Evolutionary conservation across 2,113 vertebrate genomes (phyloP), one percentile per base, ranked within the genome.

Genomic region (Pedetes capensis): DNA sequence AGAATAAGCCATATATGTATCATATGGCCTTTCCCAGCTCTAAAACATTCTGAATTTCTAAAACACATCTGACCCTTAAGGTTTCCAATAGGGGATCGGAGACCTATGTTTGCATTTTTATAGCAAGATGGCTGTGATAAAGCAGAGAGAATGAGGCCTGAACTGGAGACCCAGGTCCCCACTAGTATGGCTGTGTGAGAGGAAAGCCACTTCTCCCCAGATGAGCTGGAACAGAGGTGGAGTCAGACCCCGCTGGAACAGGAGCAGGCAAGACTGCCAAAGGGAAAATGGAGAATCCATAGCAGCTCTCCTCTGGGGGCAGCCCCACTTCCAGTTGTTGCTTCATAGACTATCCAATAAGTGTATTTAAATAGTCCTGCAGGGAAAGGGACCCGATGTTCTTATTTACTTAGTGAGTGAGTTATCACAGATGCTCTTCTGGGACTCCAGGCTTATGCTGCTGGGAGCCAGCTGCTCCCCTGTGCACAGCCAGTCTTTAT

Each of bases 111-210:
- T 84, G n/a, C 59, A 72, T 95, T 95, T 64, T 59, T 44, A 37
- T 66, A 47, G 25, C 0, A 32, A 49, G 44, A 25, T n/a, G 20
- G 63, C 63, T 69, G 2, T 85, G 92, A 96, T 72, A 89, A 80
- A 96, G 59, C 80, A 96, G 95, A 97, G 87, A 97, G 78, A 82
- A 86, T 37, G 57, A 88, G 86, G 66, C 87, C 93, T 96, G 95
- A 76, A 71, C 80, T 68, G 83, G 91, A 97, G 57, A 93, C 87
- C 63, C 89, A 76, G 78, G 47, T 93, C 76, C 87, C 16, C 51
- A 23, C 11, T 44, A 74, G 71, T 59, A 23, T 57, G 87, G 79
- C 72, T 87, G 13, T 84, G 82, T 3, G 55, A 49, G 16, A 81
- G 69, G 74, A 91, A 93, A 90, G 29, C 51, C 29, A 34, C 0